phyloP scores from a whole-genome alignment of 2,888 invertebrate species.

The Aphelenchoides bicaudatus region DNA sequence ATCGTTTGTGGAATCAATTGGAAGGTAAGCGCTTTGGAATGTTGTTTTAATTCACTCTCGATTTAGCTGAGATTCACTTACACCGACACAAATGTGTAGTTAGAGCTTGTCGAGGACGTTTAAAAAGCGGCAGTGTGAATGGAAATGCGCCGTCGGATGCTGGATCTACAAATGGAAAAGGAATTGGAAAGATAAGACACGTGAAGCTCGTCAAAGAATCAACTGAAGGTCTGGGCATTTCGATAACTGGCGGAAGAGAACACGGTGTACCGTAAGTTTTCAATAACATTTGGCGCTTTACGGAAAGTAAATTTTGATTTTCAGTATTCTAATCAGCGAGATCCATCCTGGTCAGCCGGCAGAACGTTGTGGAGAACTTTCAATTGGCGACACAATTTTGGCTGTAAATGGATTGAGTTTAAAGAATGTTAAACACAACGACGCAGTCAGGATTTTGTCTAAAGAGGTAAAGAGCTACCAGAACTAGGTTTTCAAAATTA shows the following conservation, averaged over 20 bases:
- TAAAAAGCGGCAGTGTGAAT: slow-evolving; percentile 17
- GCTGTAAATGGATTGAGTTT: slow-evolving; percentile 77
- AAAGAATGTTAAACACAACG: slow-evolving; percentile 72
- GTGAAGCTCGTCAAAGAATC: slow-evolving; percentile 72
- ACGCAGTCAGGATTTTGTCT: slow-evolving; percentile 76
- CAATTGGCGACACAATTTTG: slow-evolving; percentile 79
- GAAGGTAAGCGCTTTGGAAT: too few species aligned
- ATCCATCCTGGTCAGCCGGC: slow-evolving; percentile 75
- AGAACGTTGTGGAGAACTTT: slow-evolving; percentile 71
- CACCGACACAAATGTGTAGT: slow-evolving; percentile 63
- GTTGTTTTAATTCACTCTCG: neutral
- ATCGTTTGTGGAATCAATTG: slow-evolving; percentile 76
- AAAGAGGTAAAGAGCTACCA: slow-evolving; percentile 72
- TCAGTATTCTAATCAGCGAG: slow-evolving; percentile 79
- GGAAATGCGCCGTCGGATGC: slow-evolving; percentile 11
- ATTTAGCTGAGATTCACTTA: too few species aligned
- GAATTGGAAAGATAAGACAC: slow-evolving; percentile 62
- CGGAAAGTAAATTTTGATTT: slow-evolving; percentile 61
- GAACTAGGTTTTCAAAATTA: neutral
- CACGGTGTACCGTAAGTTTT: too few species aligned
- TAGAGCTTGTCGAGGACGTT: slow-evolving; percentile 63
- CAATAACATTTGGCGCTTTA: too few species aligned
- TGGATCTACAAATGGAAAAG: slow-evolving; percentile 50
- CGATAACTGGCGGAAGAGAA: slow-evolving; percentile 79
- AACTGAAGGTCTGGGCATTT: slow-evolving; percentile 79